These are phyloP conservation scores for Steinernema carpocapsae DNA, from an alignment of 2,888 invertebrate species.

Conservation along the genomic window DNA sequence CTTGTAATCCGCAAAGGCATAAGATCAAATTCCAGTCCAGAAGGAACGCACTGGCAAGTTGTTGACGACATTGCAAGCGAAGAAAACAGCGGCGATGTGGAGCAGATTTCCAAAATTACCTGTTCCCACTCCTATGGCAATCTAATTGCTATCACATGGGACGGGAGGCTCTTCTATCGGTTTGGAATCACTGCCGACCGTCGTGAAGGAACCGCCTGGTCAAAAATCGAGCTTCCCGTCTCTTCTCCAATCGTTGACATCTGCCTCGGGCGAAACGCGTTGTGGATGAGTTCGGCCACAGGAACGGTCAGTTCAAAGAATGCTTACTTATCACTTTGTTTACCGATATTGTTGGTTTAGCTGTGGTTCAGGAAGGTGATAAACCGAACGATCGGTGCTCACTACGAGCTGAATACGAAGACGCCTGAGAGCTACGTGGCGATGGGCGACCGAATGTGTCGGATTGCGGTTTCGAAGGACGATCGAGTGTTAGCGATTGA, in stretches of 20 bases:
- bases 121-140: constrained; percentile 27
- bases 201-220: constrained; percentile 26
- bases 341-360: constrained; percentile 4
- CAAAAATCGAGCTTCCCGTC: constrained; percentile 26
- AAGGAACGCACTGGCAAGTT: constrained; percentile 23
- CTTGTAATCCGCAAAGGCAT: constrained; percentile 22
- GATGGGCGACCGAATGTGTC: constrained; percentile 30
- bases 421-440: constrained; percentile 23
- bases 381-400: constrained; percentile 26
- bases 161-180: constrained; percentile 9
- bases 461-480: constrained; percentile 6
- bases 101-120: constrained; percentile 28
- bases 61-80: constrained; percentile 31
- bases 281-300: constrained; percentile 26
- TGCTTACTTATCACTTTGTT: constrained; percentile 27
- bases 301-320: constrained; percentile 29
- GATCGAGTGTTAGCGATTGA: constrained; percentile 24
- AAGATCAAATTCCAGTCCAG: constrained; percentile 18
- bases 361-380: constrained; percentile 30
- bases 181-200: constrained; percentile 22
- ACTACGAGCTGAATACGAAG: constrained; percentile 30
- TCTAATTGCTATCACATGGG: constrained; percentile 15
- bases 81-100: constrained; percentile 27
- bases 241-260: constrained; percentile 19
- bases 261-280: constrained; percentile 17